Evolutionary conservation across 2,888 invertebrate species (phyloP).

Genomic region (Pandemis heparana): DNA sequence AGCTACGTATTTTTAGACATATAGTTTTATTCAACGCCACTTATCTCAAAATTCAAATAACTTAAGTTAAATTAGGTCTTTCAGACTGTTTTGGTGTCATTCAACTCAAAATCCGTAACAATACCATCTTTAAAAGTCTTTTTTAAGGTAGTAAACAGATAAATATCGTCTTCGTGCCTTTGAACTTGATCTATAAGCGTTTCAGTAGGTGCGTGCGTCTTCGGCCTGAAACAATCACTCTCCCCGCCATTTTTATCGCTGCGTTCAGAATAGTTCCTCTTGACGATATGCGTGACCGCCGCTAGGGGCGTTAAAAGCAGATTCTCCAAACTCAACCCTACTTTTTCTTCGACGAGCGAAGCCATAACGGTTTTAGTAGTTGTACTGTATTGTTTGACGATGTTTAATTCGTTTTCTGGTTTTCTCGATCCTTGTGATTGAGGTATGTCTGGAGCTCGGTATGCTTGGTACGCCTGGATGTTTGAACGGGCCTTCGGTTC

Average conservation of each 20-base stretch:
- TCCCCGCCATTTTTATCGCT: background rate
- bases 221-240: background rate
- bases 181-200: background rate
- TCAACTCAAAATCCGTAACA: background rate
- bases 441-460: slow-evolving; percentile 1
- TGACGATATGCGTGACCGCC: slow-evolving; percentile 6
- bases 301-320: slow-evolving; percentile 10
- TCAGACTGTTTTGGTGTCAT: background rate
- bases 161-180: background rate
- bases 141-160: slow-evolving; percentile 1
- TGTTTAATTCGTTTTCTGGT: too few species aligned
- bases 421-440: background rate
- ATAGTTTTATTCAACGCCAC: background rate
- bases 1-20: background rate
- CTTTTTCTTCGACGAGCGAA: slow-evolving; percentile 12
- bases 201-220: background rate
- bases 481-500: background rate
- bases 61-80: background rate
- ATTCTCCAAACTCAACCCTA: slow-evolving; percentile 17
- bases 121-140: background rate
- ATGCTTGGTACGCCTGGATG: background rate
- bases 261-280: background rate
- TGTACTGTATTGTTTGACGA: slow-evolving; percentile 8
- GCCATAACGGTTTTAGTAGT: slow-evolving; percentile 1
- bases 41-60: background rate